Base-by-base conservation (phyloP, 2,113 vertebrate species). In the Acrocephalus kingi region DNA sequence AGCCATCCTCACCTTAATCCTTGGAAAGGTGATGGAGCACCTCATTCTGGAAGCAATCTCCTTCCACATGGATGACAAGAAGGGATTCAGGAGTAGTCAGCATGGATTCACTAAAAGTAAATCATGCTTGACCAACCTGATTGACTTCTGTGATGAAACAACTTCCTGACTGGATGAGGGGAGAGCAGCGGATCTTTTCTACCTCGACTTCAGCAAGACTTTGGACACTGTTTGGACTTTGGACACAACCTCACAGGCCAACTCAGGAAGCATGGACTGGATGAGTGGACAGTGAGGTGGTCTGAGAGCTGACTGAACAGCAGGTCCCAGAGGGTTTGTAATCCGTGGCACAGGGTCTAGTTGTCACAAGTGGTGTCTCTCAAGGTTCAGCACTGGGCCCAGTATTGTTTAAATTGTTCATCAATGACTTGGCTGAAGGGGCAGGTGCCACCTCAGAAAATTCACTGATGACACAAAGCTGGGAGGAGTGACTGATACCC, bases 21-120 rank as follows among this genome's bases (percentile, higher is more conserved):
- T 54, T 83, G 41, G 17, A 18, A 62, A 37, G 8, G 4, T 31
- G 33, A 11, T 62, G 55, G 25, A 76, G 8, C 0, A 0, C 9
- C 17, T 69, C 10, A 1, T 62, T 55, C 41, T 68, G 21, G 20
- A 41, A 25, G 55, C 46, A 46, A 0, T 83, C 49, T 48, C 30
- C 30, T 2, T 62, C 17, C 12, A 55, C 21, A 6, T 31, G 54
- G 17, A 15, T 55, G 17, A 35, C 35, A 48, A 54, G 48, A 41
- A 41, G 25, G 30, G 8, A 8, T 48, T 76, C n/a, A 27, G n/a
- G n/a, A 31, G 14, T 22, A 62, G 30, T 41, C n/a, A n/a, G 21
- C 13, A 31, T 48, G 17, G 62, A 55, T 35, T 68, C 11, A 25
- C 21, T 55, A 35, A 18, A 82, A 25, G 11, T 54, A 48, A 52